Evolutionary conservation across 2,113 vertebrate genomes (phyloP), one percentile per base, ranked within the genome.

Genomic region (Hippocampus guttulatus): DNA sequence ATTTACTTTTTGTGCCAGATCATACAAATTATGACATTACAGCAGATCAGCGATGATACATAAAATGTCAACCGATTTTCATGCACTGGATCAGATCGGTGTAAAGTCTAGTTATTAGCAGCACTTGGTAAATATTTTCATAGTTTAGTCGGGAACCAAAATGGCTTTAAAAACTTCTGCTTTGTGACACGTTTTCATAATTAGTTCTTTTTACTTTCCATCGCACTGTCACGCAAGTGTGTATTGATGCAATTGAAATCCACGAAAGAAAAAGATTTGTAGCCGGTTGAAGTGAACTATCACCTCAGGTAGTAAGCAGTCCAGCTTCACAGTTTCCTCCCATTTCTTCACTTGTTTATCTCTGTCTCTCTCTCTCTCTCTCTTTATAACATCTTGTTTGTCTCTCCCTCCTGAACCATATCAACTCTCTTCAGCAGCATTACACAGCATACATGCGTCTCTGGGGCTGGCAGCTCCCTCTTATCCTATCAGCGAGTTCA

Each of bases 401-500:
- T 62, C 30, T 30, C 27, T 49, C 47, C 49, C 43, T 52, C 18
- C 18, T 67, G 8, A 11, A 67, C 15, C 64, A 61, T 49, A 40
- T 72, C 16, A 68, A 69, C 61, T 45, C 69, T 51, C 51, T 60
- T 73, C 61, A 71, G 75, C 76, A 75, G 70, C 75, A 68, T 61
- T 68, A n/a, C 40, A 8, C n/a, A 20, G 61, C 18, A 11, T 4
- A 23, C 62, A 43, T 63, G 57, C 54, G 12, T 66, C 62, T 69
- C 47, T 65, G 20, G 4, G 64, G 33, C 64, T 38, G 68, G 67
- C 81, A 74, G 52, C 51, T 73, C 40, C 16, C 43, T 70, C 71
- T 77, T 61, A 7, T 80, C 69, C 69, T 47, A 64, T 83, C 81
- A 75, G 72, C 21, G 10, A 49, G 68, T 57, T 30, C 63, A n/a